A percentile compares a stretch with the other conserved stretches of the same genome.
Conservation (phyloP, 2,888 invertebrate species). For the Taenaris catops region DNA sequence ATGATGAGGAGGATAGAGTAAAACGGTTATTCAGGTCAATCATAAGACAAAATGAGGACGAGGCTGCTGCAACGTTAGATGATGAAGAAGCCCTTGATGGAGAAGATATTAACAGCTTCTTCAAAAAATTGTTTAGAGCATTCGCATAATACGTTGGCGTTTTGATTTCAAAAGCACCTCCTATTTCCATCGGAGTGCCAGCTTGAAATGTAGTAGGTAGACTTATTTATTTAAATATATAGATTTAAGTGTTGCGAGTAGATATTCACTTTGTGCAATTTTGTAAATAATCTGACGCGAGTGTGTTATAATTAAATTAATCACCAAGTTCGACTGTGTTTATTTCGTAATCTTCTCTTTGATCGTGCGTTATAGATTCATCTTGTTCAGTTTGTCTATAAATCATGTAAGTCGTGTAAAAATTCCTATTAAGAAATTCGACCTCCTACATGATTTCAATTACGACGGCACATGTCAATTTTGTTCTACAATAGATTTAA, state of each 20-base stretch:
- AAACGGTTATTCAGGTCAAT: constrained; percentile 17
- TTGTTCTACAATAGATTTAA: too few relatives aligned
- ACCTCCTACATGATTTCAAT: too few relatives aligned
- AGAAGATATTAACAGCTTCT: constrained; percentile 30
- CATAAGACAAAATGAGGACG: constrained; percentile 12
- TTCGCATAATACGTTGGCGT: constrained; percentile 33
- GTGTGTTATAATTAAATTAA: constrained; percentile 28
- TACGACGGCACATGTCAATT: too few relatives aligned
- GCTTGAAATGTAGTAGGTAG: constrained; percentile 37
- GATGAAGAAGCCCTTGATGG: constrained; percentile 17
- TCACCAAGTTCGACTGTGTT: constrained; percentile 28
- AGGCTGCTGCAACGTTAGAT: constrained; percentile 17
- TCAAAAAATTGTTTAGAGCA: constrained; percentile 40
- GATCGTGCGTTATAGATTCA: too few relatives aligned
- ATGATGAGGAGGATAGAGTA: constrained; percentile 18
- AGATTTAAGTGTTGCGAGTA: constrained; percentile 27
- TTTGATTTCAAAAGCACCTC: constrained; percentile 40
- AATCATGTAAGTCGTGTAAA: too few relatives aligned
- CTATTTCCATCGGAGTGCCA: constrained; percentile 39
- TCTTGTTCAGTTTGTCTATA: too few relatives aligned
- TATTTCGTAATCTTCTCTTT: constrained; percentile 17
- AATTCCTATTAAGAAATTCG: too few relatives aligned
- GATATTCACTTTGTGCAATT: constrained; percentile 69
- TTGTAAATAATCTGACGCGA: constrained; percentile 59
- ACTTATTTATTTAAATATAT: constrained; percentile 23